These are phyloP conservation scores for Coranthus polyacanthus DNA, from an alignment of 2,797 vertebrate genomes.

Conservation along the genomic window DNA sequence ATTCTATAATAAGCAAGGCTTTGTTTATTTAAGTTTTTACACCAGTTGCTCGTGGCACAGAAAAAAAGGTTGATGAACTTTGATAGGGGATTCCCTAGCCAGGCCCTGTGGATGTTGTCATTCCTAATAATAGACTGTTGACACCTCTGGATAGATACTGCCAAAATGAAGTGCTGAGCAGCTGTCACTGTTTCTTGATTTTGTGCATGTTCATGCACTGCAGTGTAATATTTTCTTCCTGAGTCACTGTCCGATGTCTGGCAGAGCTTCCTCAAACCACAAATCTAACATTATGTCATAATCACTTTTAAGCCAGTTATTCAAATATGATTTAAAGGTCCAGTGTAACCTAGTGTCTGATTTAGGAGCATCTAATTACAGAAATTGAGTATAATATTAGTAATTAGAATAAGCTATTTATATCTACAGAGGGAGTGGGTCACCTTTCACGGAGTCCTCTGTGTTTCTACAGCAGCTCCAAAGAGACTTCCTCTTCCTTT, in stretches of 20 bases:
- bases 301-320: neutral
- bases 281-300: slow-evolving; percentile 22
- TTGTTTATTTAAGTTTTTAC: slow-evolving; percentile 27
- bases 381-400: too few species aligned
- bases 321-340: neutral
- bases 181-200: neutral
- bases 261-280: slow-evolving; percentile 38
- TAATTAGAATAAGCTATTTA: too few species aligned
- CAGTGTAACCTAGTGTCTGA: neutral
- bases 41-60: neutral
- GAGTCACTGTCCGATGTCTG: slow-evolving; percentile 65
- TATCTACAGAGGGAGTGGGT: too few species aligned
- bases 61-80: slow-evolving; percentile 15
- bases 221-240: slow-evolving; percentile 36
- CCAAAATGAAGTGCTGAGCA: slow-evolving; percentile 12
- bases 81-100: slow-evolving; percentile 39
- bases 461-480: too few species aligned
- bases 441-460: too few species aligned
- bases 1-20: neutral
- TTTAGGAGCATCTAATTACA: neutral
- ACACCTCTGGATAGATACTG: slow-evolving; percentile 19
- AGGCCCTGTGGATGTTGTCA: slow-evolving; percentile 26
- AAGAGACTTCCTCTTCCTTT: too few species aligned
- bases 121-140: slow-evolving; percentile 52
- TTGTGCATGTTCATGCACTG: neutral